Evolutionary conservation across 1,140 invertebrate genomes (phyloP).

Genomic region (Micrasema minimum): DNA sequence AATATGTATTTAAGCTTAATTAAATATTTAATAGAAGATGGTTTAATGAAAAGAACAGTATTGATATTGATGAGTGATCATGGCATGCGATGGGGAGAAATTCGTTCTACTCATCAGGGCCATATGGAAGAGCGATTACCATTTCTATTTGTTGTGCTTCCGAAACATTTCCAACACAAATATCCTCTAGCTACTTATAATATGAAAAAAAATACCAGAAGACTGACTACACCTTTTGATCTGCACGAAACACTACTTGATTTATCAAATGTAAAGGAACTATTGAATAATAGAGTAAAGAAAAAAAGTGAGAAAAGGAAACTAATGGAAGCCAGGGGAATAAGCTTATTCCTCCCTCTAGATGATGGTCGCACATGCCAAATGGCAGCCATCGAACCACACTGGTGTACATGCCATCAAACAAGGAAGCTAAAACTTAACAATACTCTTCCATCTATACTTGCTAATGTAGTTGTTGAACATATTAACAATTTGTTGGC

Average conservation of each 20-base stretch:
- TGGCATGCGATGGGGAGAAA: constrained; percentile 86
- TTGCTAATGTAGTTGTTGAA: constrained; percentile 68
- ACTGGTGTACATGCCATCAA: constrained; percentile 88
- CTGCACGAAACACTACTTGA: constrained; percentile 74
- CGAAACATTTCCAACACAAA: constrained; percentile 74
- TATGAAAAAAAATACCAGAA: constrained; percentile 76
- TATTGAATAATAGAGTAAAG: constrained; percentile 56
- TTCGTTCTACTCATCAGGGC: constrained; percentile 79
- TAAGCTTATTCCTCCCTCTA: constrained; percentile 82
- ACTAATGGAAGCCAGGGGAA: constrained; percentile 62
- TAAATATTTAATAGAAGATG: constrained; percentile 67
- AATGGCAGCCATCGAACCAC: constrained; percentile 80
- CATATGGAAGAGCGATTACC: constrained; percentile 91
- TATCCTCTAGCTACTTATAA: constrained; percentile 74
- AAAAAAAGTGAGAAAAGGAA: neutral
- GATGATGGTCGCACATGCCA: constrained; percentile 81
- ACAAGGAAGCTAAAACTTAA: constrained; percentile 64
- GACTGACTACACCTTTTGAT: constrained; percentile 88
- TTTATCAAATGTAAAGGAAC: constrained; percentile 57
- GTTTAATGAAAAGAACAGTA: constrained; percentile 74
- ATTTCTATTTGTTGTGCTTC: constrained; percentile 83
- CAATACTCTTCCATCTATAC: constrained; percentile 63
- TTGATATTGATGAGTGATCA: constrained; percentile 92
- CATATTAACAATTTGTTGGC: constrained; percentile 73
- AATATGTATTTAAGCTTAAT: constrained; percentile 69